Conservation (phyloP, 2,113 vertebrate species). For the Gnathonemus echidnorhynchus region DNA sequence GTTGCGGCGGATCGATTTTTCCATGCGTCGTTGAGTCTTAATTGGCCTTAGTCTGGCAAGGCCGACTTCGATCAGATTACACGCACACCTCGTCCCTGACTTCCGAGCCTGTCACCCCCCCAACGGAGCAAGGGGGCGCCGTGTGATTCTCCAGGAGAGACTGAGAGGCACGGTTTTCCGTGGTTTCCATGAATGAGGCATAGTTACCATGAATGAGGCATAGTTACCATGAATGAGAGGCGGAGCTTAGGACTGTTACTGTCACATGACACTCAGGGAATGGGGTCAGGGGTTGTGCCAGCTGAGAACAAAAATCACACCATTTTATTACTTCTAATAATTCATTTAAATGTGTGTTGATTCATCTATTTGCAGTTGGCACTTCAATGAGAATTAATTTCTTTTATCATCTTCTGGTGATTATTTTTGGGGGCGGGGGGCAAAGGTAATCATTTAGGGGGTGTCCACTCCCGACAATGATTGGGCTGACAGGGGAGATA, state of each 20-base stretch:
- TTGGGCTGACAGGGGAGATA: neutral
- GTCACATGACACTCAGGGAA: neutral
- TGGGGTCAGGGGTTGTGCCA: neutral
- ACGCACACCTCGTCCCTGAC: slow-evolving; percentile 30
- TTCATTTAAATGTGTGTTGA: neutral
- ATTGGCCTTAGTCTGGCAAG: slow-evolving; percentile 26
- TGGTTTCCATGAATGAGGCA: neutral
- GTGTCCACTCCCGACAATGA: neutral
- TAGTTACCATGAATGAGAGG: neutral
- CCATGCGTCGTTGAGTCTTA: neutral
- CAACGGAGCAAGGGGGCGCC: neutral
- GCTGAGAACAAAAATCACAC: neutral
- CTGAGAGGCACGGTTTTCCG: neutral
- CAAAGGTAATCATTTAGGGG: neutral
- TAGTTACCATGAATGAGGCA: neutral
- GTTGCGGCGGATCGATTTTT: neutral
- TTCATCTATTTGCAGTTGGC: neutral
- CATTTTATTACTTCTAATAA: neutral
- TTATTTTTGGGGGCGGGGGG: neutral
- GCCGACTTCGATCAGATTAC: slow-evolving; percentile 40
- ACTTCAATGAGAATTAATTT: neutral
- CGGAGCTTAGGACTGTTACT: neutral
- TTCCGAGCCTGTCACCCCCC: slow-evolving; percentile 27
- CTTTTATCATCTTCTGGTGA: neutral
- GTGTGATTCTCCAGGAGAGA: neutral